Evolutionary conservation across 2,797 vertebrate genomes (phyloP).

Genomic region (Rhynchotus rufescens): DNA sequence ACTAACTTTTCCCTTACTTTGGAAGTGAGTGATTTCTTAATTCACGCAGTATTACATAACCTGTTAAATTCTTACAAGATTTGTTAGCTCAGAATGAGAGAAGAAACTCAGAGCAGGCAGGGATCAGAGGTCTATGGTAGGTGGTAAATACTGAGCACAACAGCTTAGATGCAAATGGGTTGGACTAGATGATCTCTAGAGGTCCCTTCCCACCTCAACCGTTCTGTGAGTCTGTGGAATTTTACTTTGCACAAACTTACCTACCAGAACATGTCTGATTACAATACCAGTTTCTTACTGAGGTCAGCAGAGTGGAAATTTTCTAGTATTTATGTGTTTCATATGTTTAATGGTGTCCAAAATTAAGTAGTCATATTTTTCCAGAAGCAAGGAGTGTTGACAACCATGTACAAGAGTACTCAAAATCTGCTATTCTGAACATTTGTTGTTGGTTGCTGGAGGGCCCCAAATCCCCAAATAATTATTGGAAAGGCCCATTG

Average conservation of each 20-base stretch:
- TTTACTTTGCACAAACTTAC: not conserved
- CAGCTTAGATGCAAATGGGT: not conserved
- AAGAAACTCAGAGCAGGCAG: not conserved
- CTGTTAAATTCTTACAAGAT: not conserved
- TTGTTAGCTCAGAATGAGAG: not conserved
- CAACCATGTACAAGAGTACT: constrained; percentile 25
- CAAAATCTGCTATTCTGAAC: constrained; percentile 54
- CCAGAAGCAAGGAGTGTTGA: not conserved
- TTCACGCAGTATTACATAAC: not conserved
- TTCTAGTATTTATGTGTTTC: not conserved
- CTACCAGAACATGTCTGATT: not conserved
- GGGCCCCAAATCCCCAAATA: constrained; percentile 77
- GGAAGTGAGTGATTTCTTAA: not conserved
- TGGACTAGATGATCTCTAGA: too few relatives aligned
- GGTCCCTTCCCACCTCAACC: too few relatives aligned
- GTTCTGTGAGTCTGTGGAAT: not conserved
- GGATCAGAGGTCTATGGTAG: not conserved
- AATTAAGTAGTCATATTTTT: constrained; percentile 39
- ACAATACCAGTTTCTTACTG: not conserved
- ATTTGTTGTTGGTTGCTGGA: constrained; percentile 49
- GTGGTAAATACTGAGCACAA: not conserved
- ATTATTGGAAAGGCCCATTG: constrained; percentile 73
- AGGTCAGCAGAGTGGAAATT: not conserved
- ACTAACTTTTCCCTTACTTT: not conserved
- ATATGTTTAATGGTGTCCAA: not conserved